Conservation (phyloP, 2,888 invertebrate species). For the Thelaira solivaga region DNA sequence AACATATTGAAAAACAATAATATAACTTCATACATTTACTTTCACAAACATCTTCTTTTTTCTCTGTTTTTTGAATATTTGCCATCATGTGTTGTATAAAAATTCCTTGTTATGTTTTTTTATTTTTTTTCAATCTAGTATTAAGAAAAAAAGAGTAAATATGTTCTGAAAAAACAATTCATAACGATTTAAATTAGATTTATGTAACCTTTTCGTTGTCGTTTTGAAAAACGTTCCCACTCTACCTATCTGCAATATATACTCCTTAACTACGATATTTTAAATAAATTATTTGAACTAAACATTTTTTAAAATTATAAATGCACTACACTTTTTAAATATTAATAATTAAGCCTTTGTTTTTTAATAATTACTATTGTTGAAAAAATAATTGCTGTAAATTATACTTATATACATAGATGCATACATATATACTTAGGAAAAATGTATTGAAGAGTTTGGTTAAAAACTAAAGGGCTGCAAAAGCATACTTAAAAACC, state of each 20-base stretch:
- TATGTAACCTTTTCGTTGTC: conserved; percentile 1
- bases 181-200: neutral
- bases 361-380: conserved; percentile 52
- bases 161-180: conserved; percentile 2
- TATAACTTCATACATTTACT: conserved; percentile 1
- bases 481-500: too few species aligned
- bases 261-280: neutral
- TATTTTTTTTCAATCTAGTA: conserved; percentile 18
- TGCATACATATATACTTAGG: neutral
- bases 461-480: too few species aligned
- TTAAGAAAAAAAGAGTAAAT: conserved; percentile 4
- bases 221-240: neutral
- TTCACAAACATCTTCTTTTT: neutral
- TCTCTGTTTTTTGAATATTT: neutral
- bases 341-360: conserved; percentile 5
- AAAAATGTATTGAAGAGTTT: neutral
- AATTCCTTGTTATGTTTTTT: conserved; percentile 15
- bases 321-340: conserved; percentile 53
- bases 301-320: conserved; percentile 28
- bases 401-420: conserved; percentile 42
- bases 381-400: conserved; percentile 37
- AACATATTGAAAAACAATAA: conserved; percentile 39
- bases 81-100: neutral
- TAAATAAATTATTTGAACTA: conserved; percentile 25
- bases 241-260: neutral